Evolutionary conservation across 2,113 vertebrate genomes (phyloP).

Genomic region (Mormoops blainvillei): DNA sequence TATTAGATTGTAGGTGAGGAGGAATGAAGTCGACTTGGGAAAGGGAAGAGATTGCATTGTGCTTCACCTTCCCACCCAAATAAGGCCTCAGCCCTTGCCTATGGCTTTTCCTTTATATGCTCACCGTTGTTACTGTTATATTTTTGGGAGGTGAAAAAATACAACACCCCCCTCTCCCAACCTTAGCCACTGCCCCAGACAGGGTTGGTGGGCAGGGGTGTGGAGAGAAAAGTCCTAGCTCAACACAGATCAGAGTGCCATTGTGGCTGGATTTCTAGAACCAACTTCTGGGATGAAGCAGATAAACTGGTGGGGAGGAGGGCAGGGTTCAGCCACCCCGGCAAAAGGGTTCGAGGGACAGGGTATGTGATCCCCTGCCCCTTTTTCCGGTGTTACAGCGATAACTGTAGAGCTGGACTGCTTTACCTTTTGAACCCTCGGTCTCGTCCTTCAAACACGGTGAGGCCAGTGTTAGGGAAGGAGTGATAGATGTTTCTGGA

Average conservation of each 20-base stretch:
- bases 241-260: background rate
- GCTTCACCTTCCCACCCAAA: background rate
- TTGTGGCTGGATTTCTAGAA: background rate
- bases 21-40: background rate
- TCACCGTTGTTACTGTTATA: background rate
- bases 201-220: background rate
- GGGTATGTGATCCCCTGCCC: accelerated
- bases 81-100: background rate
- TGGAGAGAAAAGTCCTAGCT: background rate
- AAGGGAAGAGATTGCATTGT: background rate
- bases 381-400: too few species aligned
- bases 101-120: background rate
- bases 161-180: too few species aligned
- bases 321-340: too few species aligned
- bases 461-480: background rate
- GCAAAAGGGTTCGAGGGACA: background rate
- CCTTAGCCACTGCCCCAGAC: background rate
- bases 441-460: background rate
- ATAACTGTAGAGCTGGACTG: background rate
- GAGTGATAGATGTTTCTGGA: background rate
- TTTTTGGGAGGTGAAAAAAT: background rate
- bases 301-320: background rate
- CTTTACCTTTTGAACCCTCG: background rate
- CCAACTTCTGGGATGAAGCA: background rate
- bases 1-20: background rate